Conservation (phyloP, 2,113 vertebrate genomes). For the Mirounga angustirostris region DNA sequence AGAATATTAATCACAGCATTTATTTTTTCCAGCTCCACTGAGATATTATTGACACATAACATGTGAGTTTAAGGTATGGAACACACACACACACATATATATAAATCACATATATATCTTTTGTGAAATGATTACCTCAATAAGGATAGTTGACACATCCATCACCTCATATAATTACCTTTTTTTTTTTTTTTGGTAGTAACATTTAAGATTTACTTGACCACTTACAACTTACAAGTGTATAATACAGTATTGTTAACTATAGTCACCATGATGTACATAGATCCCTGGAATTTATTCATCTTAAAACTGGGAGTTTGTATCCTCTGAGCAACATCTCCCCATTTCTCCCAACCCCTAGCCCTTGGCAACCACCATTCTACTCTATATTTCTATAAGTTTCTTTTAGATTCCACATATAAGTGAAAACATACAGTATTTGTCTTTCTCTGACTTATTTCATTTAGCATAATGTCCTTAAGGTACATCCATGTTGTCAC, state of each 20-base stretch:
- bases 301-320: background rate
- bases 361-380: background rate
- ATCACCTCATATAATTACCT: background rate
- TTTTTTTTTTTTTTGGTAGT: background rate
- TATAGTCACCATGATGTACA: background rate
- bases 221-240: background rate
- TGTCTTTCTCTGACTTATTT: background rate
- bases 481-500: background rate
- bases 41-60: background rate
- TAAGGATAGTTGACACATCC: background rate
- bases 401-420: background rate
- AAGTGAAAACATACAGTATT: background rate
- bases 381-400: background rate
- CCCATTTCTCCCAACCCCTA: background rate
- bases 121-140: background rate
- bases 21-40: slow-evolving; percentile 1
- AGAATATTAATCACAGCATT: background rate
- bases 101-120: background rate
- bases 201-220: background rate
- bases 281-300: background rate
- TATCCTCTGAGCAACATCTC: background rate
- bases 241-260: background rate
- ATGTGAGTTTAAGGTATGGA: slow-evolving; percentile 10
- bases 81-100: background rate
- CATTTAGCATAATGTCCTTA: background rate